Conservation (phyloP, 23 tunicate genomes). For the Styela clava region DNA sequence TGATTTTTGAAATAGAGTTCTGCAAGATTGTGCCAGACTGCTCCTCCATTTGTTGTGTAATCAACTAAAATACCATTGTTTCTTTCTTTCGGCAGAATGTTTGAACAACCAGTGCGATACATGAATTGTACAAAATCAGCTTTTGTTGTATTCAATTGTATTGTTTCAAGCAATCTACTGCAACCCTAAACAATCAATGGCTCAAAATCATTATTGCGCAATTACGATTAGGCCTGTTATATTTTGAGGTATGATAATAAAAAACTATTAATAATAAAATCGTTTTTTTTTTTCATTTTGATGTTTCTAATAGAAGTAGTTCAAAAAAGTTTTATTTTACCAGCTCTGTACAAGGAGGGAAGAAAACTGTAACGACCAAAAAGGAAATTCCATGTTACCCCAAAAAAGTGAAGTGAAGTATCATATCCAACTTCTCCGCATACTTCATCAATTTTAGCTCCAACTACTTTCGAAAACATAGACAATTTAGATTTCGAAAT, state of each 20-base stretch:
- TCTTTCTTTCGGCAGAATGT: conserved; percentile 8
- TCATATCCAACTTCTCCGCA: conserved; percentile 67
- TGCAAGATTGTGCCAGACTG: conserved; percentile 54
- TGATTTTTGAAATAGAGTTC: conserved; percentile 46
- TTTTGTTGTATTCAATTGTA: conserved; percentile 46
- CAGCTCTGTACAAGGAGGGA: no score
- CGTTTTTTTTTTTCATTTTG: not conserved
- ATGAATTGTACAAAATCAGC: conserved; percentile 80
- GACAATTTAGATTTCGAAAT: not conserved
- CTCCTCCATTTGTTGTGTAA: conserved; percentile 68
- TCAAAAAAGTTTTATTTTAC: not conserved
- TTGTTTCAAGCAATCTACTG: conserved; percentile 57
- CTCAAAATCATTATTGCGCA: no score
- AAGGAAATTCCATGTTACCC: no score
- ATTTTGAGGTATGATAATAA: no score
- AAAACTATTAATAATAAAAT: not conserved
- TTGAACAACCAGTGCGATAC: conserved; percentile 63
- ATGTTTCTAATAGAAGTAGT: conserved; percentile 13
- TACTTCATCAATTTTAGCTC: conserved; percentile 45
- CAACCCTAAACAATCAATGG: conserved; percentile 56
- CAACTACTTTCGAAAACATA: conserved; percentile 35
- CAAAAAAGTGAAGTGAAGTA: conserved; percentile 56
- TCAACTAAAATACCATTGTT: conserved; percentile 63
- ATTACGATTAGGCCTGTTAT: not conserved
- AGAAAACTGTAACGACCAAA: no score